phyloP scores from a whole-genome alignment of 2,888 invertebrate genomes.

The Stenodema calcarata region DNA sequence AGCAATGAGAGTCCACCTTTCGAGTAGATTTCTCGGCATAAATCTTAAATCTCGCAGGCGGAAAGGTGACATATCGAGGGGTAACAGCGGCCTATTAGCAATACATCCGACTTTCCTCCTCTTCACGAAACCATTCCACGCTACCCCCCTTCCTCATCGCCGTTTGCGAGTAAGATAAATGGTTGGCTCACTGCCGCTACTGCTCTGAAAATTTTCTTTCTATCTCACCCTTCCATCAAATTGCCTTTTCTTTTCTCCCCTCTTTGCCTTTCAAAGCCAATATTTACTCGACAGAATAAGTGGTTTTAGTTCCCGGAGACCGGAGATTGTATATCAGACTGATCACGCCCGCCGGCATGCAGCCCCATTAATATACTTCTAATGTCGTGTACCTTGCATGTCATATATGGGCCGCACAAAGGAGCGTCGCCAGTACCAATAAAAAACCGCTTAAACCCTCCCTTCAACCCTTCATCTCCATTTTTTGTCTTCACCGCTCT shows the following conservation, averaged over 20 bases:
- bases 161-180: slow-evolving; percentile 11
- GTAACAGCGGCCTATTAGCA: slow-evolving; percentile 6
- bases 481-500: neutral
- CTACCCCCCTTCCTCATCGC: neutral
- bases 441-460: slow-evolving; percentile 17
- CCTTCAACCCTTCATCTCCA: neutral
- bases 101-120: neutral
- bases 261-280: neutral
- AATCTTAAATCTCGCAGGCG: slow-evolving; percentile 4
- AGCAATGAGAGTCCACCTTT: no score
- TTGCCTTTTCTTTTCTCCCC: slow-evolving; percentile 10
- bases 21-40: neutral
- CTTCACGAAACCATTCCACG: neutral
- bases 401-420: slow-evolving; percentile 8
- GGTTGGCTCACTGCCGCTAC: neutral
- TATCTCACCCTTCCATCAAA: slow-evolving; percentile 11
- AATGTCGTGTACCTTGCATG: slow-evolving; percentile 21
- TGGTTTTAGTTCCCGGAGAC: slow-evolving; percentile 9
- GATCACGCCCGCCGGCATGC: slow-evolving; percentile 6
- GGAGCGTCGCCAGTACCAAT: slow-evolving; percentile 1
- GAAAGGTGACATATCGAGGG: slow-evolving; percentile 17
- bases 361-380: slow-evolving; percentile 38
- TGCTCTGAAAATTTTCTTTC: slow-evolving; percentile 26
- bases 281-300: slow-evolving; percentile 26
- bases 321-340: slow-evolving; percentile 1